Evolutionary conservation across 2,113 vertebrate species (phyloP).

Genomic region (Bos javanicus): DNA sequence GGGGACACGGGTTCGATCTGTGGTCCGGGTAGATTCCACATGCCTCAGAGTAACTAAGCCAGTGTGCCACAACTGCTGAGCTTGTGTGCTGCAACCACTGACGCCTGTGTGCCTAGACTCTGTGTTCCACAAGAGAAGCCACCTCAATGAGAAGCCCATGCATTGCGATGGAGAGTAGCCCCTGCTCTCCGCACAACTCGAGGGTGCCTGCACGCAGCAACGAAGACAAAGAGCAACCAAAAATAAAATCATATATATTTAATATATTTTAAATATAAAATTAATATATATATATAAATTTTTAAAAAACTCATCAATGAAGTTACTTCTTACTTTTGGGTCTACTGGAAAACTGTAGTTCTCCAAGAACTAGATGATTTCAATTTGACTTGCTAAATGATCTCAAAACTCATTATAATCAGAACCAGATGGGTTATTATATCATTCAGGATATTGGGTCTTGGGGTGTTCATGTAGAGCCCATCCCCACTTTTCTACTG

Average conservation of each 20-base stretch:
- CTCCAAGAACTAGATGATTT: slow-evolving; percentile 25
- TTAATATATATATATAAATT: neutral
- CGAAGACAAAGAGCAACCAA: neutral
- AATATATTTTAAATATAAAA: neutral
- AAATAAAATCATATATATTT: neutral
- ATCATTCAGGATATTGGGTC: neutral
- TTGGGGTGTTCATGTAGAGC: neutral
- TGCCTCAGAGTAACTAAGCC: neutral
- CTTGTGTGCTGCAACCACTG: neutral
- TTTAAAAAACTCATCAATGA: neutral
- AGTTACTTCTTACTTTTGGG: slow-evolving; percentile 9
- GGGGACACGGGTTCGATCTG: neutral
- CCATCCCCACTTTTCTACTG: neutral
- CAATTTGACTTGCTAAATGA: slow-evolving; percentile 12
- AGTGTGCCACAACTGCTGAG: neutral
- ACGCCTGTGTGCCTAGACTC: neutral
- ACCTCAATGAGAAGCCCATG: neutral
- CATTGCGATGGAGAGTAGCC: neutral
- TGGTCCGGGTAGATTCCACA: neutral
- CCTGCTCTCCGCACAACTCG: neutral
- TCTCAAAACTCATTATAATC: slow-evolving; percentile 12
- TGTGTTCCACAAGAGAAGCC: neutral
- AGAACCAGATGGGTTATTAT: neutral
- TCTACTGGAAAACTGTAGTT: neutral
- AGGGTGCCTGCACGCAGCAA: neutral